Base-by-base conservation (phyloP, 1,140 invertebrate genomes). In the Nymphalis io region DNA sequence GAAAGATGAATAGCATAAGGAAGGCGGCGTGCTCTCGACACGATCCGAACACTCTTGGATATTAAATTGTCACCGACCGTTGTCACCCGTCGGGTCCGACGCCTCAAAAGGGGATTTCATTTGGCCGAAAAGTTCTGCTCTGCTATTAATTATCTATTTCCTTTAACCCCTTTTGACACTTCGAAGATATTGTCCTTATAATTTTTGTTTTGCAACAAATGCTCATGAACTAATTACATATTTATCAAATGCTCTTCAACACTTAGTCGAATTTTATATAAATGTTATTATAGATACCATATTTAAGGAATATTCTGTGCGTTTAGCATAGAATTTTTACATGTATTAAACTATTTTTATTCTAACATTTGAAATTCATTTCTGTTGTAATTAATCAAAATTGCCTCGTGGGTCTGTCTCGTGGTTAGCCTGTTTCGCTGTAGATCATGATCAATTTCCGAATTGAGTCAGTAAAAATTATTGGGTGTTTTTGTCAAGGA, bases 141-240 rank as follows among this genome's bases (percentile, higher is more conserved):
- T 81, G 87, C 85, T 90, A 90, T 90, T 91, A 90, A 91, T 90
- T 89, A 90, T 89, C 86, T 81, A 87, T 87, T 82, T 83, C 64
- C 73, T 72, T 33, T 65, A 68, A 84, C 85, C 80, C 82, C 80
- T 78, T 76, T 83, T 86, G 81, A 82, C 81, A 83, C 83, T 80
- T 83, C 77, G 71, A 79, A 84, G 79, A 74, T 73, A 70, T 66
- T 74, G 73, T 68, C 21, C 40, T 53, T 53, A 20, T 69, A 44
- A 51, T 60, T 60, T 68, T 58, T 53, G 38, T 51, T 51, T 51
- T 20, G 16, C 20, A 20, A 20, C 46, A 48, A 48, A 18, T 48
- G 18, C 5, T 18, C 16, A 51, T 20, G 18, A 48, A 48, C 18
- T 16, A 20, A n/a, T 15, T 15, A 42, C n/a, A n/a, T n/a, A n/a